These are phyloP conservation scores for Rattus norvegicus DNA, from an alignment of 2,113 vertebrate species.

Conservation along the genomic window GRCr8 NC_086023.1:95247001-95247500, in stretches of 20 bases:
- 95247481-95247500: no score
- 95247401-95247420: neutral
- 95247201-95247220: neutral
- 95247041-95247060: constrained; percentile 37
- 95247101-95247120: constrained; percentile 48
- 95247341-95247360: neutral
- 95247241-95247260: constrained; percentile 9
- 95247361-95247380: neutral
- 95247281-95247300: neutral
- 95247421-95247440: neutral
- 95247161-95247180: neutral
- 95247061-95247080: neutral
- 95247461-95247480: neutral
- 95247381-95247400: neutral
- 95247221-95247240: neutral
- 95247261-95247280: constrained; percentile 14
- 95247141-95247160: constrained; percentile 23
- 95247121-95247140: constrained; percentile 33
- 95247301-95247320: neutral
- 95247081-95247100: neutral
- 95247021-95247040: neutral
- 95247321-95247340: neutral
- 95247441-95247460: neutral
- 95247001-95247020: constrained; percentile 21
- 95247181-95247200: neutral